Conservation (phyloP, 2,888 invertebrate species). For the Proisotoma minuta region DNA sequence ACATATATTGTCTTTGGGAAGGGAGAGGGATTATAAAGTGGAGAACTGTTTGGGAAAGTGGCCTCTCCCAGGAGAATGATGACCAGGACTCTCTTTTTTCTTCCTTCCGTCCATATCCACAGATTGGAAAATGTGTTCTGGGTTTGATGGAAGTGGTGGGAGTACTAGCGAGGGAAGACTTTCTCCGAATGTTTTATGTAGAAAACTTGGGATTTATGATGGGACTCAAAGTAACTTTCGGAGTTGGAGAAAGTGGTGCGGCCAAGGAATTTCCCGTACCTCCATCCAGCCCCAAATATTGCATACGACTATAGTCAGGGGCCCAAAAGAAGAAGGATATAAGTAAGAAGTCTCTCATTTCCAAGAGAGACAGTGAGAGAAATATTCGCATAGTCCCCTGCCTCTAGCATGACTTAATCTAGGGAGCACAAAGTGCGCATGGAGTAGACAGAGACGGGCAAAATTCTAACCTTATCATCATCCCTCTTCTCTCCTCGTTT, state of each 20-base stretch:
- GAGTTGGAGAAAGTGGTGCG: slow-evolving; percentile 24
- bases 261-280: slow-evolving; percentile 24
- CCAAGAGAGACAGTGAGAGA: slow-evolving; percentile 16
- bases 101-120: slow-evolving; percentile 10
- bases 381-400: slow-evolving; percentile 4
- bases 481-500: slow-evolving; percentile 29
- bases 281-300: not conserved
- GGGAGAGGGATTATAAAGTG: not conserved
- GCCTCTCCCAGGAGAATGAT: slow-evolving; percentile 14
- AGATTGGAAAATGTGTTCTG: not conserved
- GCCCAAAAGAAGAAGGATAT: slow-evolving; percentile 11
- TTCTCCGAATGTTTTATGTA: slow-evolving; percentile 17
- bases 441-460: slow-evolving; percentile 36
- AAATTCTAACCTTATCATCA: slow-evolving; percentile 42
- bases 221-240: slow-evolving; percentile 23
- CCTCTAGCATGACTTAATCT: slow-evolving; percentile 29
- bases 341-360: slow-evolving; percentile 9
- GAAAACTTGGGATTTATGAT: slow-evolving; percentile 43
- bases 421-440: slow-evolving; percentile 44
- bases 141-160: not conserved
- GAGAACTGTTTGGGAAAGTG: slow-evolving; percentile 1
- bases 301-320: slow-evolving; percentile 2
- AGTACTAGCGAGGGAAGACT: slow-evolving; percentile 1
- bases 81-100: slow-evolving; percentile 7
- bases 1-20: too few species aligned